A percentile compares a stretch with the other conserved stretches of the same genome.
phyloP scores from a whole-genome alignment of 2,888 invertebrate species.

The Rhodophaea formosa region DNA sequence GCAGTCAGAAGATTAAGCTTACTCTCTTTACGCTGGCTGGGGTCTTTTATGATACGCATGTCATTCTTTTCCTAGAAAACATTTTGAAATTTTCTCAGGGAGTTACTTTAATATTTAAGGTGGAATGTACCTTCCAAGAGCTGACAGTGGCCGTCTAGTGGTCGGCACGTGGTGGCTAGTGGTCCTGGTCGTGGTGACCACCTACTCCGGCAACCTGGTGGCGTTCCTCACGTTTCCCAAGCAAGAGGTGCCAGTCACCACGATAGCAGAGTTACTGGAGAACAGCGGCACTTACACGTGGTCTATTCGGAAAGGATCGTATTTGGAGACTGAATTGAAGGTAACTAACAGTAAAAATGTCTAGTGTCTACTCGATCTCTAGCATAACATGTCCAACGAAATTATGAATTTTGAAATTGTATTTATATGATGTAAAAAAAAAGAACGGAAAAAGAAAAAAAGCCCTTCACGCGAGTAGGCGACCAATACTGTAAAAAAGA shows the following conservation, averaged over 20 bases:
- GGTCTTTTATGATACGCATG: too few relatives aligned
- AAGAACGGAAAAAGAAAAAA: too few relatives aligned
- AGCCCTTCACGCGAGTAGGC: too few relatives aligned
- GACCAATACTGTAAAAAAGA: too few relatives aligned
- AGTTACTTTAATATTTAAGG: conserved; percentile 77
- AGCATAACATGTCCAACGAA: too few relatives aligned
- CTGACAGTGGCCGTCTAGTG: conserved; percentile 91
- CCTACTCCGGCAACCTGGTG: conserved; percentile 95
- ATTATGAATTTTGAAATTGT: too few relatives aligned
- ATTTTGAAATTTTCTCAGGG: not conserved
- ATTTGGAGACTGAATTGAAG: conserved; percentile 83
- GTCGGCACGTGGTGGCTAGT: conserved; percentile 96
- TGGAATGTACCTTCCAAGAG: conserved; percentile 91
- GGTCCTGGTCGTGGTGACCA: conserved; percentile 93
- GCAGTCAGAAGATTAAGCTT: too few relatives aligned
- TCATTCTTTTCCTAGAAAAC: too few relatives aligned
- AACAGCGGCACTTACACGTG: conserved; percentile 83
- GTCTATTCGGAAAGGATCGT: conserved; percentile 89
- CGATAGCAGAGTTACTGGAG: conserved; percentile 84
- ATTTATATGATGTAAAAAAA: too few relatives aligned
- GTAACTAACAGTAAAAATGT: conserved; percentile 43
- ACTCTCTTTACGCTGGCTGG: too few relatives aligned
- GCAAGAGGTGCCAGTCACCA: conserved; percentile 86
- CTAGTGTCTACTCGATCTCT: too few relatives aligned
- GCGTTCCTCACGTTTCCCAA: conserved; percentile 96